phyloP scores from a whole-genome alignment of 2,888 invertebrate genomes.

The Pollenia amentaria region DNA sequence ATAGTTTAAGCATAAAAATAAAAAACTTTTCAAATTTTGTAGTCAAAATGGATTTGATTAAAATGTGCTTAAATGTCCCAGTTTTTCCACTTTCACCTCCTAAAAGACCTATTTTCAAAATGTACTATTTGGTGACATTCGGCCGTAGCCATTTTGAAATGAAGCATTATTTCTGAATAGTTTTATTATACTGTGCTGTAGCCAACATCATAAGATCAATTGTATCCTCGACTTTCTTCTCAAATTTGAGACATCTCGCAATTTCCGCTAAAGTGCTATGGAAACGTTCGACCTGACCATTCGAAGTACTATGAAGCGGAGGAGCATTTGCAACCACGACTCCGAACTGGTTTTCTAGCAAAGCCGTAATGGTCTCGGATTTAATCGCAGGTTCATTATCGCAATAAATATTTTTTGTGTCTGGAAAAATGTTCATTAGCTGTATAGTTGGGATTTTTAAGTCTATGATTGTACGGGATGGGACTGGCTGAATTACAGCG shows the following conservation, averaged over 20 bases:
- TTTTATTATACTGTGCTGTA: slow-evolving; percentile 64
- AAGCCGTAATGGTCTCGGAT: slow-evolving; percentile 3
- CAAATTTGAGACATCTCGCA: slow-evolving; percentile 57
- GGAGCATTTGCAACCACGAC: slow-evolving; percentile 3
- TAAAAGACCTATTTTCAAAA: no score
- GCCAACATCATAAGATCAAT: slow-evolving; percentile 41
- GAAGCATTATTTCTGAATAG: no score
- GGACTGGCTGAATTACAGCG: slow-evolving; percentile 67
- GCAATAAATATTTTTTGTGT: no score
- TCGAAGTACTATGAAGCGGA: slow-evolving; percentile 58
- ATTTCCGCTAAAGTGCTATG: slow-evolving; percentile 73
- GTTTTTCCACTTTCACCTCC: no score
- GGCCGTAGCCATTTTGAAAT: no score
- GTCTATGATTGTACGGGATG: slow-evolving; percentile 66
- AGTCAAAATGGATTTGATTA: no score
- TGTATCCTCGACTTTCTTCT: slow-evolving; percentile 5
- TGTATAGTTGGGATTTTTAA: slow-evolving; percentile 49
- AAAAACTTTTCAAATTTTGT: no score
- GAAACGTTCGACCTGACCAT: slow-evolving; percentile 72
- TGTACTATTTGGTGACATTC: no score
- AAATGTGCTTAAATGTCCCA: no score
- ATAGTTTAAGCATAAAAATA: no score
- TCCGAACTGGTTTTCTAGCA: slow-evolving; percentile 32
- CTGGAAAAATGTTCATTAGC: not conserved
- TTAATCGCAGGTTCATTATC: slow-evolving; percentile 43